Evolutionary conservation across 2,888 invertebrate genomes (phyloP).

Genomic region (Drosophila mercatorum): DNA sequence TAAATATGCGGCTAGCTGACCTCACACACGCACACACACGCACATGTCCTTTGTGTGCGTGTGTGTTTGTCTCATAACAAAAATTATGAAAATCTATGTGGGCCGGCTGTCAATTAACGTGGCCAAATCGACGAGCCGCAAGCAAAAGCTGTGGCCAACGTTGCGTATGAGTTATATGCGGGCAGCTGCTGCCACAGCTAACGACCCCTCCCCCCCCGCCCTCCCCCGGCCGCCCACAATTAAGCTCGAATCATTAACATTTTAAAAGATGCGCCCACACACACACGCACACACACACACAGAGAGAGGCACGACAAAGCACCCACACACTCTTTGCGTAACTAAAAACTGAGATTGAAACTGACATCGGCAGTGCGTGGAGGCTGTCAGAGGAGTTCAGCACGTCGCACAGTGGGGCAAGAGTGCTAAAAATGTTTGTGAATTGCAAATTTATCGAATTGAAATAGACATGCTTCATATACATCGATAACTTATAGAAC

Average conservation of each 20-base stretch:
- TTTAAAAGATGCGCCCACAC: slow-evolving; percentile 47
- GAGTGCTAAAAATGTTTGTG: not conserved
- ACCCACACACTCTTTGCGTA: slow-evolving; percentile 10
- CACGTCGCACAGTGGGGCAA: not conserved
- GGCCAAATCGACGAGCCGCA: slow-evolving; percentile 41
- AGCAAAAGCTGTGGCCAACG: slow-evolving; percentile 29
- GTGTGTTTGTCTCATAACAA: slow-evolving; percentile 58
- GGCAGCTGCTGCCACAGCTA: slow-evolving; percentile 14
- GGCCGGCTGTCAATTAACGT: slow-evolving; percentile 62
- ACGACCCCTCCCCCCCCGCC: not conserved
- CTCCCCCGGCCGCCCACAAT: slow-evolving; percentile 16
- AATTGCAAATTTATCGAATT: not conserved
- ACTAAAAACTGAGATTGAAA: slow-evolving; percentile 51
- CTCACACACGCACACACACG: slow-evolving; percentile 18
- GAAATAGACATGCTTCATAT: no score
- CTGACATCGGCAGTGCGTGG: slow-evolving; percentile 52
- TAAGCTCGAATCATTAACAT: slow-evolving; percentile 46
- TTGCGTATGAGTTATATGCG: slow-evolving; percentile 51
- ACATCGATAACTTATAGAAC: no score
- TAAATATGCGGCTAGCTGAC: slow-evolving; percentile 73
- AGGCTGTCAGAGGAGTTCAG: slow-evolving; percentile 3
- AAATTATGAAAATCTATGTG: slow-evolving; percentile 73
- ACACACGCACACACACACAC: slow-evolving; percentile 1
- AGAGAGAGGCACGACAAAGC: slow-evolving; percentile 10
- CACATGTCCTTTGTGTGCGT: slow-evolving; percentile 11